Evolutionary conservation across 1,140 invertebrate genomes (phyloP), one percentile per base, ranked within the genome.

Genomic region (Anastrepha obliqua): DNA sequence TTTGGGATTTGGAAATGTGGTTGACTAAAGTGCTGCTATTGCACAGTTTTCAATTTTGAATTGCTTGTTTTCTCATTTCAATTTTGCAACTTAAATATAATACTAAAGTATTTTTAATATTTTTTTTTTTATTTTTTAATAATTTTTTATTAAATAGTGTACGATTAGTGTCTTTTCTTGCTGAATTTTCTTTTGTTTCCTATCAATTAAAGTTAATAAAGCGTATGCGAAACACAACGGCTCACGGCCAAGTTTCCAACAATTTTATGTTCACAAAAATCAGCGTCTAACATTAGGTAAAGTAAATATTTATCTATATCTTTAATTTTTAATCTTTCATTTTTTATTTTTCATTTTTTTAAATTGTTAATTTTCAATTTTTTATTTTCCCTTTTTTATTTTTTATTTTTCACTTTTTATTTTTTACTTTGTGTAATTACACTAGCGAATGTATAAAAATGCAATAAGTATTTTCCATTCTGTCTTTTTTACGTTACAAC

Each of bases 381-480:
- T 74, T 74, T 17, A 17, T 55, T 81, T 51, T 58, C 1, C 29
- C 29, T 29, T 29, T 55, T 9, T 81, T 55, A 0, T 29, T 29
- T 55, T 9, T 81, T 55, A 0, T 44, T 17, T n/a, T 8, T 62
- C 3, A 70, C 1, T 81, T 55, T 81, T 51, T 29, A 29, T 44
- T 47, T 74, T n/a, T 51, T 6, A 2, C 7, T n/a, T 67, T 42
- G 20, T 67, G 20, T 39, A 20, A 67, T 67, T 67, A 67, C 65
- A 39, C 39, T 42, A 67, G 65, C 65, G 39, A 67, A 81, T 55
- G 74, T 81, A 81, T 81, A 81, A 81, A 81, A 81, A 81, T 81
- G 74, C 47, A 51, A 7, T 81, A 51, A 81, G 9, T 74, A 74
- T 47, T 74, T 51, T 44, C 17, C 29, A 15, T 47, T 17, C 13